These are phyloP conservation scores for Deroplatys truncata DNA, from an alignment of 2,888 invertebrate genomes.

Conservation along the genomic window DNA sequence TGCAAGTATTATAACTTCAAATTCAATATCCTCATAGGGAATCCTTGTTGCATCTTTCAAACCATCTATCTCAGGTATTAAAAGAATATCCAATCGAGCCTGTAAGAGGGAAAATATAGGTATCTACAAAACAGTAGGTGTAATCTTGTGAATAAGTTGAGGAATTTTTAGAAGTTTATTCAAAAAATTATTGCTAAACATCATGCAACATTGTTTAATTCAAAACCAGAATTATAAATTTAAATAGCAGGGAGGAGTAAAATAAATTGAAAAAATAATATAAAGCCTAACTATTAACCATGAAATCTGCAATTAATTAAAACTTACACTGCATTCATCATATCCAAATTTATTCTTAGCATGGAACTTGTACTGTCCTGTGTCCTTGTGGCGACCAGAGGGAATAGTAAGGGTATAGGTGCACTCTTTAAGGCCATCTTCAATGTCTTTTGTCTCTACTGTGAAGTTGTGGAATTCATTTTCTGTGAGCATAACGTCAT, in stretches of 20 bases:
- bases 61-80: constrained; percentile 74
- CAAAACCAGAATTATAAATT: too few relatives aligned
- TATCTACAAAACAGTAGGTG: neutral
- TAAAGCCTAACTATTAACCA: too few relatives aligned
- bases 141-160: neutral
- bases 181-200: neutral
- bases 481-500: constrained; percentile 63
- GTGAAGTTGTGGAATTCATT: constrained; percentile 42
- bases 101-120: constrained; percentile 33
- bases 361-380: constrained; percentile 75
- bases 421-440: constrained; percentile 76
- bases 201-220: neutral
- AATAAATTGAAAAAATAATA: too few relatives aligned
- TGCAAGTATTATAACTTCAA: constrained; percentile 78
- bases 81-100: constrained; percentile 70
- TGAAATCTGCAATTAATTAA: too few relatives aligned
- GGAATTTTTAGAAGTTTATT: neutral
- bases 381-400: constrained; percentile 68
- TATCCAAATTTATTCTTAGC: constrained; percentile 79
- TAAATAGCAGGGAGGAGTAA: too few relatives aligned
- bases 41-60: constrained; percentile 67
- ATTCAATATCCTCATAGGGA: constrained; percentile 72
- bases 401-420: constrained; percentile 74
- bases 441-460: constrained; percentile 61
- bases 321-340: constrained; percentile 59